Percentiles rank a stretch among this genome's conserved stretches.
Evolutionary conservation across 1,140 invertebrate genomes (phyloP).

Genomic region (Microvelia longipes): DNA sequence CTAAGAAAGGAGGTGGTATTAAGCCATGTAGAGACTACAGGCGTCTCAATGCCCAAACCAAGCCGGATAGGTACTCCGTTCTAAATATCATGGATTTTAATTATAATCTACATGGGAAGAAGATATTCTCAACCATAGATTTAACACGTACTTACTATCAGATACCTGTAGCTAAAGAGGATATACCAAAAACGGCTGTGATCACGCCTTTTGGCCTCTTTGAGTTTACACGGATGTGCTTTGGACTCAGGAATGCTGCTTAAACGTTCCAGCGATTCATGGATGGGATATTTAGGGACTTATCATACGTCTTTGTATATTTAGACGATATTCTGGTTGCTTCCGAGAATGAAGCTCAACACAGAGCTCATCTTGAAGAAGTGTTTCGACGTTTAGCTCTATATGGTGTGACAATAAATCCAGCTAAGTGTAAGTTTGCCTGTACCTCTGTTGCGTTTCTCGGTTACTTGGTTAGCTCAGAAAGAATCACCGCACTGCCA

Average conservation of each 20-base stretch:
- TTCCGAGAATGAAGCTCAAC: constrained; percentile 14
- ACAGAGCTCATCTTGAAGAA: constrained; percentile 15
- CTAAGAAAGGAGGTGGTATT: constrained; percentile 25
- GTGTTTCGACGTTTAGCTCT: constrained; percentile 16
- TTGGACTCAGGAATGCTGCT: constrained; percentile 8
- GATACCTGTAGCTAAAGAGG: constrained; percentile 25
- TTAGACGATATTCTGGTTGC: constrained; percentile 24
- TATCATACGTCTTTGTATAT: constrained; percentile 17
- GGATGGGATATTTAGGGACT: constrained; percentile 3
- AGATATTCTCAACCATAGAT: neutral
- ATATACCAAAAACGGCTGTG: constrained; percentile 28
- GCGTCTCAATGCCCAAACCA: constrained; percentile 21
- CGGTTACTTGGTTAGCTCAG: constrained; percentile 22
- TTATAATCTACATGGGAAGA: neutral
- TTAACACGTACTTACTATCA: constrained; percentile 30
- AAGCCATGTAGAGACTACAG: constrained; percentile 28
- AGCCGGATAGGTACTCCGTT: neutral
- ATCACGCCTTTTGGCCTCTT: constrained; percentile 13
- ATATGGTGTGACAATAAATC: constrained; percentile 17
- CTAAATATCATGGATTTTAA: neutral
- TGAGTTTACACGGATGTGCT: constrained; percentile 12
- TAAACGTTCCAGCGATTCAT: constrained; percentile 14
- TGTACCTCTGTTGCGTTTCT: constrained; percentile 15
- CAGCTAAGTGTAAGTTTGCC: constrained; percentile 11
- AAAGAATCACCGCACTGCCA: constrained; percentile 24